Evolutionary conservation across 2,888 invertebrate species (phyloP).

Genomic region (Alsophila aescularia): DNA sequence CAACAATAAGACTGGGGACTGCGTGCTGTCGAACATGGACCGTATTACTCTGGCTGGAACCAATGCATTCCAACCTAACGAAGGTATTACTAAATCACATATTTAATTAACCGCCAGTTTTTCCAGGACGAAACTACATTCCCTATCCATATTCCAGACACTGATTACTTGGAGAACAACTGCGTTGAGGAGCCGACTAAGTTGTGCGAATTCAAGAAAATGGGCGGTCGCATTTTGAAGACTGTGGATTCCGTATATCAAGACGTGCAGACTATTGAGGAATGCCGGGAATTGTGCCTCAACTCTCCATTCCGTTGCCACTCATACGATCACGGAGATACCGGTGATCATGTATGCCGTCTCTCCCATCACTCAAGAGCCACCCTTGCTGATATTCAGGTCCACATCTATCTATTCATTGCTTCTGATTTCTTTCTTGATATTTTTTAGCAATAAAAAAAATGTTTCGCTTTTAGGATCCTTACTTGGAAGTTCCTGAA

Average conservation of each 20-base stretch:
- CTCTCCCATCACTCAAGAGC: constrained; percentile 96
- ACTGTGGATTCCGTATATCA: constrained; percentile 97
- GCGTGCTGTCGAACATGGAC: constrained; percentile 96
- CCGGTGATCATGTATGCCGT: constrained; percentile 96
- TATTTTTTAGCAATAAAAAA: not conserved
- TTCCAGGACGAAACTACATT: constrained; percentile 18
- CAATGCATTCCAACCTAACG: constrained; percentile 89
- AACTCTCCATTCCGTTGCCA: constrained; percentile 96
- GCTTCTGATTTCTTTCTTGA: not conserved
- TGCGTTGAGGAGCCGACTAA: constrained; percentile 97
- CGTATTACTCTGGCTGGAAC: constrained; percentile 94
- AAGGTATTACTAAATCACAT: constrained; percentile 70
- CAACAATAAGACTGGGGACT: constrained; percentile 92
- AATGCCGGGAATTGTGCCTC: constrained; percentile 94
- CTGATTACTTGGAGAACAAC: constrained; percentile 96
- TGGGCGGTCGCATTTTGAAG: constrained; percentile 94
- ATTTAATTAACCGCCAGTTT: constrained; percentile 28
- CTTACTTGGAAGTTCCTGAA: constrained; percentile 95
- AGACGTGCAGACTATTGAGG: constrained; percentile 93
- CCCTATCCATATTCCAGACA: constrained; percentile 56
- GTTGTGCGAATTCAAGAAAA: constrained; percentile 96
- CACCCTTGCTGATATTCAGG: constrained; percentile 94
- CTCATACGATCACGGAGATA: constrained; percentile 97
- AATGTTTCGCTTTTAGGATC: constrained; percentile 84
- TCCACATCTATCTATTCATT: constrained; percentile 52